Conservation (phyloP, 2,888 invertebrate species). For the Oconnorella tubifera region DNA sequence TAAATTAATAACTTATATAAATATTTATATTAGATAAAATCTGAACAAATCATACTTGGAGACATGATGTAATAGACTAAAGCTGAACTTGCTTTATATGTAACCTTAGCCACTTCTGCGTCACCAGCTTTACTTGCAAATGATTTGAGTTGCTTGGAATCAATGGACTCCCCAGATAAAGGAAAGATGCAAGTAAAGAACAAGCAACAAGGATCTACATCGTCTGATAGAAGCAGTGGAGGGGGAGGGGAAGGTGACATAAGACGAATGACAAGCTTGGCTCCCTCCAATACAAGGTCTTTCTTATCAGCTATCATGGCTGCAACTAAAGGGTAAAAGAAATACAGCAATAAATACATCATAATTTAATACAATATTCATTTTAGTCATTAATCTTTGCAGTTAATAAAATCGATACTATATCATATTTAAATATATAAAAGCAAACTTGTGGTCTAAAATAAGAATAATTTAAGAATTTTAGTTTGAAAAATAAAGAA, state of each 20-base stretch:
- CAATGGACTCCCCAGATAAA: not conserved
- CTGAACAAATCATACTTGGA: constrained; percentile 10
- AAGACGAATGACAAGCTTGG: not conserved
- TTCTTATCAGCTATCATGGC: not conserved
- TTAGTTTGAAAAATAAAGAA: too few relatives aligned
- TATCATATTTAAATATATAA: too few relatives aligned
- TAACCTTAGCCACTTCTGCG: constrained; percentile 3
- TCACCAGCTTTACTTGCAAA: constrained; percentile 8
- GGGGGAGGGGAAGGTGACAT: constrained; percentile 9
- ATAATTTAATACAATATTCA: too few relatives aligned
- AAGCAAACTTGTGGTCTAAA: too few relatives aligned
- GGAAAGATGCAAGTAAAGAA: constrained; percentile 9
- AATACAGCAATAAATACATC: too few relatives aligned
- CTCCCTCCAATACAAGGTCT: constrained; percentile 1
- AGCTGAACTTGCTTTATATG: constrained; percentile 1
- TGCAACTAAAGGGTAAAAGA: constrained; percentile 4
- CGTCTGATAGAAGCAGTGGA: not conserved
- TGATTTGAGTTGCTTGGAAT: not conserved
- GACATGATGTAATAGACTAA: not conserved
- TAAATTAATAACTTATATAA: too few relatives aligned
- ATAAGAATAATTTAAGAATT: too few relatives aligned
- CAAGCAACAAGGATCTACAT: constrained; percentile 9
- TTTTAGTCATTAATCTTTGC: too few relatives aligned
- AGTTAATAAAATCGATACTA: too few relatives aligned
- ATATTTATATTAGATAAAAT: too few relatives aligned